Percentiles rank a stretch among this genome's conserved stretches.
phyloP scores from a whole-genome alignment of 2,797 vertebrate species.

The Characodon lateralis region DNA sequence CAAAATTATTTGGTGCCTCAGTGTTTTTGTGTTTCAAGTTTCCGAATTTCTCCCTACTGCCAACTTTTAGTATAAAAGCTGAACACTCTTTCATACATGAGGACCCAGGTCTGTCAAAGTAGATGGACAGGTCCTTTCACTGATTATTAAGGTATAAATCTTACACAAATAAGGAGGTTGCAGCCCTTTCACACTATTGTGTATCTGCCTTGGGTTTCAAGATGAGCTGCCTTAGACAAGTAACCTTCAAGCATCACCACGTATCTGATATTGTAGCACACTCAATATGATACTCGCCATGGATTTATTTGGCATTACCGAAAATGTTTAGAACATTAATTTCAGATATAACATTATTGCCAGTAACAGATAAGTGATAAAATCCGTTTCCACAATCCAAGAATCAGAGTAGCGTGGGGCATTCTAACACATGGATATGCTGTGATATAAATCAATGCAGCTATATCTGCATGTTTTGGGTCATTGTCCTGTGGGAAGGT shows the following conservation, averaged over 20 bases:
- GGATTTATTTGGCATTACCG: neutral
- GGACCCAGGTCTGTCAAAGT: conserved; percentile 51
- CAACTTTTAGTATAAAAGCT: no score
- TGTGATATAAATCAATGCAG: neutral
- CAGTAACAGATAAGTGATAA: neutral
- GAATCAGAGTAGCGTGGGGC: no score
- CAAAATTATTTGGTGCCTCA: no score
- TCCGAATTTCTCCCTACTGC: no score
- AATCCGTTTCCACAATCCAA: neutral
- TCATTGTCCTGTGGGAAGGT: neutral
- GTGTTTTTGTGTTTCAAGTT: no score
- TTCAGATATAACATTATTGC: neutral
- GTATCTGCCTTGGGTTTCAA: neutral
- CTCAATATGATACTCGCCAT: neutral
- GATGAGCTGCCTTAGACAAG: neutral
- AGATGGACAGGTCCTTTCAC: conserved; percentile 59
- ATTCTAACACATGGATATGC: neutral
- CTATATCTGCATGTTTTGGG: neutral
- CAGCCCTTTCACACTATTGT: neutral
- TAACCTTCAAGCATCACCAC: neutral
- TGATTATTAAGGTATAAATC: conserved; percentile 66
- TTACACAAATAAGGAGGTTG: conserved; percentile 33
- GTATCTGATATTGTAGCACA: neutral
- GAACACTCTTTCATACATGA: no score
- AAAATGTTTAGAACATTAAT: neutral